A percentile compares a stretch with the other conserved stretches of the same genome.
These are phyloP conservation scores for Phrynocephalus versicolor DNA, from an alignment of 2,113 vertebrate species.

Conservation along the genomic window DNA sequence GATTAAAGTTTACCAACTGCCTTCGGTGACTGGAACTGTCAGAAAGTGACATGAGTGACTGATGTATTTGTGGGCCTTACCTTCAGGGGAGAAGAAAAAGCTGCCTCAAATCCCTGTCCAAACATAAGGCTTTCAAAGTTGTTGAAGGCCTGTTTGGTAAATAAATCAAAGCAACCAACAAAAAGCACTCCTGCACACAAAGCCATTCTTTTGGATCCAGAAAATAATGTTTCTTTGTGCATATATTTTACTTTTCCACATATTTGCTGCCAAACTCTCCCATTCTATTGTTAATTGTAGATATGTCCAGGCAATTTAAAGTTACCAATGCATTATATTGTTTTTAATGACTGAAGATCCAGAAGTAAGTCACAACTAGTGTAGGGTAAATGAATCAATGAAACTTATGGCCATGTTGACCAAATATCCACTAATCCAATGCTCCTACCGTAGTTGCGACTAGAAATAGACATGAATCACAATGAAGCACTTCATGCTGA, in stretches of 20 bases:
- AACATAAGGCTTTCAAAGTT: constrained; percentile 47
- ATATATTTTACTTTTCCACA: neutral
- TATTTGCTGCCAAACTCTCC: neutral
- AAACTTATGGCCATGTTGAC: too few relatives aligned
- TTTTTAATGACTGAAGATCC: too few relatives aligned
- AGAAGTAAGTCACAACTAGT: too few relatives aligned
- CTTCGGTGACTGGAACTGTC: constrained; percentile 67
- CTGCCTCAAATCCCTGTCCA: constrained; percentile 43
- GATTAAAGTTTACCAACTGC: constrained; percentile 72
- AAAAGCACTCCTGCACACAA: neutral
- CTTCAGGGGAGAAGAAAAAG: constrained; percentile 38
- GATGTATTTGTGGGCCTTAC: constrained; percentile 60
- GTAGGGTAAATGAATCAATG: too few relatives aligned
- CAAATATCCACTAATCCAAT: too few relatives aligned
- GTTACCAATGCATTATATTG: constrained; percentile 8
- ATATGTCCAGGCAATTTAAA: constrained; percentile 25
- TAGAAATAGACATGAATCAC: too few relatives aligned
- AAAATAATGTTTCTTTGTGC: constrained; percentile 22
- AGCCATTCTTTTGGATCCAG: neutral
- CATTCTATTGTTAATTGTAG: neutral
- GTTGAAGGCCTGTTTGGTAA: constrained; percentile 48
- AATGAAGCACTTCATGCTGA: too few relatives aligned
- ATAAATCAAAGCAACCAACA: constrained; percentile 44
- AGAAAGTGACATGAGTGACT: constrained; percentile 64
- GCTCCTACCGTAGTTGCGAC: too few relatives aligned